Evolutionary conservation across 2,888 invertebrate genomes (phyloP).

Genomic region (Chloroclystis v-ata): DNA sequence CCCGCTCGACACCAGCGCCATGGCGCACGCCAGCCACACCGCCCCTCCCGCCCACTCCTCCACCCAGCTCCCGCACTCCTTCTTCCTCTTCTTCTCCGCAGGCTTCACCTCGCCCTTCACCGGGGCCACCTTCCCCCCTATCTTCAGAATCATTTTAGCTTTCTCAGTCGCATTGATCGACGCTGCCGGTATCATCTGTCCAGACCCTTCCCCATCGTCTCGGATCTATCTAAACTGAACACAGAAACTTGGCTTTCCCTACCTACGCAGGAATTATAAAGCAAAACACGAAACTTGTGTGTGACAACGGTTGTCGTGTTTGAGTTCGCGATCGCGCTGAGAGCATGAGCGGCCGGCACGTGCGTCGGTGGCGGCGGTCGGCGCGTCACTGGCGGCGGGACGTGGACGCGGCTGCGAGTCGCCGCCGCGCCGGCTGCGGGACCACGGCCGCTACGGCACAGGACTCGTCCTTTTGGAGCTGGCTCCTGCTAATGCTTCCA

Average conservation of each 20-base stretch:
- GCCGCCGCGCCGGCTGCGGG: conserved; percentile 31
- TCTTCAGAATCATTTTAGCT: conserved; percentile 64
- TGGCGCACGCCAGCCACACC: conserved; percentile 81
- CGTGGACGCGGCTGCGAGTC: conserved; percentile 22
- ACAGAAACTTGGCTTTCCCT: conserved; percentile 4
- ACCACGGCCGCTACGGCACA: conserved; percentile 43
- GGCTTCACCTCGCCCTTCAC: conserved; percentile 41
- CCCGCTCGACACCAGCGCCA: conserved; percentile 80
- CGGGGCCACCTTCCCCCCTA: conserved; percentile 60
- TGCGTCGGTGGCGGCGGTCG: conserved; percentile 47
- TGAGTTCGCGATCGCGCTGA: conserved; percentile 47
- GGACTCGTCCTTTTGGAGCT: conserved; percentile 18
- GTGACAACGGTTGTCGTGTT: conserved; percentile 52
- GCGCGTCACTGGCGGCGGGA: conserved; percentile 52
- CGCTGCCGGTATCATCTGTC: conserved; percentile 33
- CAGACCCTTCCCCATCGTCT: conserved; percentile 31
- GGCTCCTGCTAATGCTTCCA: not conserved
- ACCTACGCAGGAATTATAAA: conserved; percentile 4
- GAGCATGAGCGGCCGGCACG: conserved; percentile 17
- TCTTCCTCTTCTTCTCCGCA: conserved; percentile 50
- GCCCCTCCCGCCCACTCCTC: conserved; percentile 65
- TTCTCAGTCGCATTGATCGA: conserved; percentile 26
- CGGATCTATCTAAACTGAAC: conserved; percentile 11
- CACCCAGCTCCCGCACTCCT: conserved; percentile 60
- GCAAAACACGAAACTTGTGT: conserved; percentile 19